Evolutionary conservation across 2,113 vertebrate genomes (phyloP).

Genomic region (Phainopepla nitens): DNA sequence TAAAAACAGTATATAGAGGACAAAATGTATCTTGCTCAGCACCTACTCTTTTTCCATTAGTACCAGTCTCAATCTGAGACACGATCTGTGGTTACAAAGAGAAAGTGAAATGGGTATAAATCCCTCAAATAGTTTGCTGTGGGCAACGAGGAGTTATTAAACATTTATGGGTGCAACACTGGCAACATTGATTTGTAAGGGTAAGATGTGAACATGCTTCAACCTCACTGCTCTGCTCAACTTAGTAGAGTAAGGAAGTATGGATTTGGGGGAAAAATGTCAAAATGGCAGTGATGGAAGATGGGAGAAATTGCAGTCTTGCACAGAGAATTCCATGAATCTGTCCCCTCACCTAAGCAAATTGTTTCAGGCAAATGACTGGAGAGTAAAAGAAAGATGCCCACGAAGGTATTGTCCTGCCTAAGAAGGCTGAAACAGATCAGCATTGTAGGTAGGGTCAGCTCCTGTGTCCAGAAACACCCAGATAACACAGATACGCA

Average conservation of each 20-base stretch:
- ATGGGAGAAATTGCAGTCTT: background rate
- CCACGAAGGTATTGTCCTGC: background rate
- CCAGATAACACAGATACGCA: background rate
- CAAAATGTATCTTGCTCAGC: background rate
- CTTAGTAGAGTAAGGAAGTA: background rate
- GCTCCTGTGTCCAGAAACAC: background rate
- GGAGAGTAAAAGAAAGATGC: background rate
- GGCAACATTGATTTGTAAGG: background rate
- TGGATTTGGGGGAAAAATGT: no score
- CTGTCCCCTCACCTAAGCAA: background rate
- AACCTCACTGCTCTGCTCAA: background rate
- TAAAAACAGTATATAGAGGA: background rate
- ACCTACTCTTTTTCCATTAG: background rate
- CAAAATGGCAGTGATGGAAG: background rate
- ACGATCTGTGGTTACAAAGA: background rate
- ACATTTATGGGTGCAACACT: rapidly evolving
- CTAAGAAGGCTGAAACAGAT: background rate
- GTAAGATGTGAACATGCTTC: background rate
- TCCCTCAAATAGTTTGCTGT: background rate
- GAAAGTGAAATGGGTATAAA: background rate
- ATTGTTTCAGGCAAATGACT: background rate
- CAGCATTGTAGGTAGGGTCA: background rate
- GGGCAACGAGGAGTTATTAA: background rate
- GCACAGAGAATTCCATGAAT: background rate
- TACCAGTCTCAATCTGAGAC: background rate